These are phyloP conservation scores for Xenopus laevis DNA, from an alignment of 2,113 vertebrate genomes.

Conservation along the genomic window DNA sequence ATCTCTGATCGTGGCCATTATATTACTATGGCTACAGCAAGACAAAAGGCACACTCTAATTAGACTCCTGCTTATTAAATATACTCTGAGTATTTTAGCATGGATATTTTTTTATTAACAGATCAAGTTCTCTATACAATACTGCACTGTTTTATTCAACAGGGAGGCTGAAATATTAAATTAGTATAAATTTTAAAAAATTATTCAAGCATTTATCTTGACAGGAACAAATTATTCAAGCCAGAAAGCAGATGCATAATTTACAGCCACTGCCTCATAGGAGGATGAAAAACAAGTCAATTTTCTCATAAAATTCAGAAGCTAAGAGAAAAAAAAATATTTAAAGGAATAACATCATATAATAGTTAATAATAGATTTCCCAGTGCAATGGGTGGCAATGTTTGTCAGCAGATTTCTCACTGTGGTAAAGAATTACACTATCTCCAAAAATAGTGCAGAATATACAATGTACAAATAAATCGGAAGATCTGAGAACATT, in stretches of 20 bases:
- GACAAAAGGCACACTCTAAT: not conserved
- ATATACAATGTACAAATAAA: too few relatives aligned
- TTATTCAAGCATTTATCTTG: conserved; percentile 33
- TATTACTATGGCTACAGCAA: not conserved
- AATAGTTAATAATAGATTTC: not conserved
- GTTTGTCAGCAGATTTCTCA: too few relatives aligned
- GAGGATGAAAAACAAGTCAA: not conserved
- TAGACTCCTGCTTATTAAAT: conserved; percentile 8
- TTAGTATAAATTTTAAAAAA: conserved; percentile 24
- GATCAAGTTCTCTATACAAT: conserved; percentile 15
- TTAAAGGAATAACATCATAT: not conserved
- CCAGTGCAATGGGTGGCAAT: too few relatives aligned
- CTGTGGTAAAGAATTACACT: too few relatives aligned
- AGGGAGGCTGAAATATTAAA: conserved; percentile 30
- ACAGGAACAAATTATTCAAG: conserved; percentile 33
- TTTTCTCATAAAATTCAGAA: not conserved
- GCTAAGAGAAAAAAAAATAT: not conserved
- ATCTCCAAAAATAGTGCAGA: too few relatives aligned
- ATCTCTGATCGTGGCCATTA: not conserved
- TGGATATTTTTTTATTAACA: conserved; percentile 16
- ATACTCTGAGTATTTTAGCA: not conserved
- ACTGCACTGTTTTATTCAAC: conserved; percentile 24
- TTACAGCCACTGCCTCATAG: not conserved
- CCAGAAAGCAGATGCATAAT: conserved; percentile 31
- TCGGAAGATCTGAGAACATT: too few relatives aligned